phyloP scores from a whole-genome alignment of 2,797 vertebrate species.

The Galagoides demidoff region DNA sequence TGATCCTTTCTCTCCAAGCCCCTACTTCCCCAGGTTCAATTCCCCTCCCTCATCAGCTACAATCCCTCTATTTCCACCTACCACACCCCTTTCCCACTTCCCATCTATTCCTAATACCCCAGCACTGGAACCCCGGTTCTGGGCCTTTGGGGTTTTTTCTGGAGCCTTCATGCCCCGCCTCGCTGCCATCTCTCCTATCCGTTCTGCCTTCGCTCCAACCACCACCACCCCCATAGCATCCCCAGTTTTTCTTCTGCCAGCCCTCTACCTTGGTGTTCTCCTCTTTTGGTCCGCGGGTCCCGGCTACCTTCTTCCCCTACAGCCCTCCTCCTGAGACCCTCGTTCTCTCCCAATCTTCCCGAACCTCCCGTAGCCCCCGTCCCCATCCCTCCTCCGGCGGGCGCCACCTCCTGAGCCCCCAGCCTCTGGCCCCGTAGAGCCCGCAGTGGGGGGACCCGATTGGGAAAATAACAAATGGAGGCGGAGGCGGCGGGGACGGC shows the following conservation, averaged over 20 bases:
- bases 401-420: conserved; percentile 53
- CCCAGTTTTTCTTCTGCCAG: background rate
- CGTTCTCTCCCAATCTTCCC: background rate
- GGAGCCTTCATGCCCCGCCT: conserved; percentile 55
- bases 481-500: conserved; percentile 61
- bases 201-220: background rate
- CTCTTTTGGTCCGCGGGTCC: background rate
- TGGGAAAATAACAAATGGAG: conserved; percentile 76
- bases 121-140: background rate
- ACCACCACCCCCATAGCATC: background rate
- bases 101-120: background rate
- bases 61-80: conserved; percentile 27
- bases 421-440: background rate
- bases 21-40: background rate
- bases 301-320: background rate
- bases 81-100: conserved; percentile 74
- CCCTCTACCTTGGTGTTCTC: conserved; percentile 17
- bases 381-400: background rate
- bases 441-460: conserved; percentile 63
- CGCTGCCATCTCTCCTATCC: conserved; percentile 62
- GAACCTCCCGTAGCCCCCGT: background rate
- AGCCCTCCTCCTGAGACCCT: conserved; percentile 7
- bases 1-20: background rate
- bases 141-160: conserved; percentile 37
- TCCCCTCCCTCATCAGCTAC: background rate